phyloP scores from a whole-genome alignment of 2,113 vertebrate species.

The Toxostoma redivivum region DNA sequence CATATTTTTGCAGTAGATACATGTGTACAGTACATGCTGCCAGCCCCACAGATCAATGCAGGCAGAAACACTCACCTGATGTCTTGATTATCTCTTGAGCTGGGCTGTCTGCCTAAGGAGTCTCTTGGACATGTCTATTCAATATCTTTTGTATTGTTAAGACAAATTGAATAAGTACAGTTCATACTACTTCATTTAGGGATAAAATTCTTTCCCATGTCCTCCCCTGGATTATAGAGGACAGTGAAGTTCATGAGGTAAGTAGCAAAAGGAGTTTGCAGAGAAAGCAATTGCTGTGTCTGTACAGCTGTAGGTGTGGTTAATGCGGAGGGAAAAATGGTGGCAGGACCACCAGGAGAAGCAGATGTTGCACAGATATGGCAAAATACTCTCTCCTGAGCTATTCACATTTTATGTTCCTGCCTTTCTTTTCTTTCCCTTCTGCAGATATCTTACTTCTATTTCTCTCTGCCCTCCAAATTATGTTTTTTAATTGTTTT shows the following conservation, averaged over 20 bases:
- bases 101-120: not conserved
- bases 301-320: not conserved
- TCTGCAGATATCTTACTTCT: not conserved
- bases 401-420: not conserved
- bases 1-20: not conserved
- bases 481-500: not conserved
- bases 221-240: not conserved
- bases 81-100: fast-evolving
- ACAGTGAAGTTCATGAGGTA: not conserved
- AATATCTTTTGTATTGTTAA: not conserved
- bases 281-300: not conserved
- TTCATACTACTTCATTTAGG: not conserved
- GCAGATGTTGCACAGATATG: not conserved
- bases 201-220: not conserved
- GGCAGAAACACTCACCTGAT: not conserved
- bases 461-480: not conserved
- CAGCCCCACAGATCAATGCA: not conserved
- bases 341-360: not conserved
- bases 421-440: not conserved
- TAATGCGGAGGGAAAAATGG: not conserved
- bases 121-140: not conserved
- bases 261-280: not conserved
- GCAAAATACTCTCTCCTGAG: not conserved
- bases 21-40: fast-evolving
- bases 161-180: not conserved